Base-by-base conservation (phyloP, 1,140 invertebrate species). In the Caenorhabditis latens region DNA sequence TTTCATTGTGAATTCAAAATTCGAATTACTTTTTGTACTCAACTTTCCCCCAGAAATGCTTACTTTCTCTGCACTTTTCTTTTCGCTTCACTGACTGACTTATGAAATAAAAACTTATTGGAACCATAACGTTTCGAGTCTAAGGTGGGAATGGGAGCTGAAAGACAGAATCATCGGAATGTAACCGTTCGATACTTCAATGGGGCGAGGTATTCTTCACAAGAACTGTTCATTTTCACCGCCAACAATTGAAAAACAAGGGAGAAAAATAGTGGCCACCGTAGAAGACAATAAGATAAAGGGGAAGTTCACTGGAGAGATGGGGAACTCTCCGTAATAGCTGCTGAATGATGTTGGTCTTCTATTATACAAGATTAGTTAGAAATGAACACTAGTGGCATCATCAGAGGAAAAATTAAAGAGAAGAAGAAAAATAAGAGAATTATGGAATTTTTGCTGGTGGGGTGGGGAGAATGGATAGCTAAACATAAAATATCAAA, bases 291-390 rank as follows among this genome's bases (percentile, higher is more conserved):
- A 32, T 8, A 65, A 9, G 9, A 63, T 40, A 8, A 40, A 14
- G 21, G 21, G 9, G 61, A 63, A 63, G 6, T 32, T 32, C 61
- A 63, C 24, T 40, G 61, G 21, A 63, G 21, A 11, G 24, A 63
- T 32, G 32, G 32, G 32, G 32, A 32, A 32, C 2, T 32, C 32
- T 32, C 32, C 2, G 2, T 32, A 32, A 32, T 32, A 32, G 2
- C 63, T 21, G 8, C 16, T 16, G 57, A 21, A 40, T 8, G 32
- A 40, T 11, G 11, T 14, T 32, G 24, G 24, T 21, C 8, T 40
- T 79, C 43, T 79, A 79, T 79, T 79, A 50, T 79, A 79, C 71
- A 79, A 19, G n/a, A 79, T 79, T 79, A 79, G 46, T 79, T n/a
- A 50, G 46, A 50, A 46, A 71, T 50, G 46, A 79, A 43, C 46